phyloP scores from a whole-genome alignment of 2,113 vertebrate species.

The Tachysurus fulvidraco region DNA sequence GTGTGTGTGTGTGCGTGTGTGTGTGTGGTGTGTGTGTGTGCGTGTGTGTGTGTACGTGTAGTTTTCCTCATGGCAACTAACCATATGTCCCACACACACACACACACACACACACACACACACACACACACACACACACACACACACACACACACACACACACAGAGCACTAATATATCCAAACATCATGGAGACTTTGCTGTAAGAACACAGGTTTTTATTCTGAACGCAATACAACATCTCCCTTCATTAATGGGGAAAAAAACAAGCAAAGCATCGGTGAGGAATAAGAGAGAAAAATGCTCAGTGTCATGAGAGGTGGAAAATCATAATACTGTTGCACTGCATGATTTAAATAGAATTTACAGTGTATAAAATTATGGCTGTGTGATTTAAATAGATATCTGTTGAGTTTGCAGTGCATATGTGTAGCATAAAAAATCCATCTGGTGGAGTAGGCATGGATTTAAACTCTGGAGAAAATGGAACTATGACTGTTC shows the following conservation, averaged over 20 bases:
- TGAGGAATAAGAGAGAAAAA: not conserved
- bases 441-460: not conserved
- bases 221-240: not conserved
- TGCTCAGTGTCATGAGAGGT: not conserved
- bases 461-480: not conserved
- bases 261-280: not conserved
- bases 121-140: too few relatives aligned
- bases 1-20: too few relatives aligned
- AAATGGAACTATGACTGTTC: not conserved
- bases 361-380: not conserved
- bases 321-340: not conserved
- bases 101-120: too few relatives aligned
- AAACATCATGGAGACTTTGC: not conserved
- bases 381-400: not conserved
- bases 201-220: not conserved
- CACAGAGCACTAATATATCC: not conserved
- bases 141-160: not conserved
- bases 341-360: not conserved
- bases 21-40: too few relatives aligned
- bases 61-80: too few relatives aligned
- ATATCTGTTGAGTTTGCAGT: not conserved
- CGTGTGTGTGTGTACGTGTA: too few relatives aligned
- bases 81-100: too few relatives aligned
- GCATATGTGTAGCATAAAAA: not conserved
- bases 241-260: not conserved